Conservation (phyloP, 2,113 vertebrate genomes). For the Zingel zingel region DNA sequence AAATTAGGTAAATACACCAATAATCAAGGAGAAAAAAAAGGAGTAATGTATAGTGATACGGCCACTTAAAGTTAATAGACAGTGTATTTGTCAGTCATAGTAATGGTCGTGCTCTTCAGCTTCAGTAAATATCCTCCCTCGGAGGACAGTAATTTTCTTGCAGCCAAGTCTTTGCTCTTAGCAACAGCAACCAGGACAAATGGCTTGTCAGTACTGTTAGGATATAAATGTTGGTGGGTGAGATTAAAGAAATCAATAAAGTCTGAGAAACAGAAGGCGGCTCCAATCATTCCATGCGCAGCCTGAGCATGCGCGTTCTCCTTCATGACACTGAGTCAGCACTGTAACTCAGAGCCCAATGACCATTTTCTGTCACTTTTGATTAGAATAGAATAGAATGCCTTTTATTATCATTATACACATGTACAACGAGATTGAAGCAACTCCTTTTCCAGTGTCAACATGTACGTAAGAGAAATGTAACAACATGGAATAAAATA, state of each 20-base stretch:
- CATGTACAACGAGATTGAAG: too few relatives aligned
- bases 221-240: constrained; percentile 40
- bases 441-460: too few relatives aligned
- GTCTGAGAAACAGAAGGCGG: constrained; percentile 37
- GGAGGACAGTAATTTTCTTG: constrained; percentile 6
- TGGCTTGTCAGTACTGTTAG: constrained; percentile 12
- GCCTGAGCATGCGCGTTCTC: constrained; percentile 15
- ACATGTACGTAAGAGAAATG: too few relatives aligned
- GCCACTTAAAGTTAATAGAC: not conserved
- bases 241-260: constrained; percentile 42
- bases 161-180: constrained; percentile 42
- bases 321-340: constrained; percentile 33
- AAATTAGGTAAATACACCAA: not conserved
- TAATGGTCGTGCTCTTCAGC: not conserved
- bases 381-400: not conserved
- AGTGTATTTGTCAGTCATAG: not conserved
- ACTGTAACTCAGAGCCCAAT: not conserved
- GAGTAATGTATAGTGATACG: not conserved
- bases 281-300: constrained; percentile 7
- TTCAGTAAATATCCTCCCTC: constrained; percentile 4
- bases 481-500: too few relatives aligned
- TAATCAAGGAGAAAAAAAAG: not conserved
- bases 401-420: too few relatives aligned
- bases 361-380: not conserved
- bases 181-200: constrained; percentile 40